Base-by-base conservation (phyloP, 2,113 vertebrate genomes). In the Nothoprocta pentlandii region DNA sequence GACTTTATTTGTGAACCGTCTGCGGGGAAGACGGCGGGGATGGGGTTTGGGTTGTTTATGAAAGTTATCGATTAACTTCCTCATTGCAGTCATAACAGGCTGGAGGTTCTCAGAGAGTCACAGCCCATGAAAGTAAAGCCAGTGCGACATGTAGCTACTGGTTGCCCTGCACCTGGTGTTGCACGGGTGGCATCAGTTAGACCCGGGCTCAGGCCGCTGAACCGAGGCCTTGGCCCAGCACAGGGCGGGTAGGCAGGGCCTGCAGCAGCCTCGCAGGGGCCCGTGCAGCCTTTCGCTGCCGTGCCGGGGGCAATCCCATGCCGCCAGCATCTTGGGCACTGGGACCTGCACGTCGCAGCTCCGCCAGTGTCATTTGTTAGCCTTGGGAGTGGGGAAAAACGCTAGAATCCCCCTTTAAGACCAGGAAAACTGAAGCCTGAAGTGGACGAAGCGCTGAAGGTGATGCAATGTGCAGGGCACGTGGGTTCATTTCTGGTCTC, bases 181-280 rank as follows among this genome's bases (percentile, higher is more conserved):
- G 23, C 54, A 30, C 16, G 9, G 16, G 26, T 30, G 54, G 54
- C 54, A 56, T 56, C 54, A 14, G 53, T 30, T 28, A 56, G 28
- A 16, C 28, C 54, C 30, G 54, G 28, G 54, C 54, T 41, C 44
- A 61, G 53, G 59, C 10, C 23, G 54, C 58, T 34, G 76, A 63
- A 26, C 5, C 0, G 0, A 59, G 51, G 41, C 1, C 51, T 28
- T 21, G 44, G 6, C 1, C 6, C 9, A 56, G 41, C 16, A n/a
- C 19, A 32, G 16, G 1, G 1, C 3, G 41, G 15, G 16, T 15
- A 28, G 16, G 63, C 20, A 3, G 39, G 54, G 36, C 68, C 59
- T 41, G 49, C 44, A 20, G 73, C 54, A 5, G 49, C 12, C 9
- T 74, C 10, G 12, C 6, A 74, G 19, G 4, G 2, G 5, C 8